phyloP scores from a whole-genome alignment of 2,113 vertebrate genomes.

The Corapipo altera region DNA sequence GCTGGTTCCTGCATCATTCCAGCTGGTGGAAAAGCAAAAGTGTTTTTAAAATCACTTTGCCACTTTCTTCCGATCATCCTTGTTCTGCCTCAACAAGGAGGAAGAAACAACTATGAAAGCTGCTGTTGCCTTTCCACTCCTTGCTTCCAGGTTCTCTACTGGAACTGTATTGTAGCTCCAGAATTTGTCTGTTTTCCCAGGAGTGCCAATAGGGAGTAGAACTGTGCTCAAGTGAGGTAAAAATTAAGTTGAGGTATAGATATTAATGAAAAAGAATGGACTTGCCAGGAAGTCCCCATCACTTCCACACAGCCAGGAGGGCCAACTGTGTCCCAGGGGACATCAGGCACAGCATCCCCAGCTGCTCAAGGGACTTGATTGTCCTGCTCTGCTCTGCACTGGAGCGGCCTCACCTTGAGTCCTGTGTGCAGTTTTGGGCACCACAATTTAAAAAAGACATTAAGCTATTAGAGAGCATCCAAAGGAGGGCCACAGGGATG shows the following conservation, averaged over 20 bases:
- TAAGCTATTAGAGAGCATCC: neutral
- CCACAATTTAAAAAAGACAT: neutral
- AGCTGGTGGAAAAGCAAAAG: neutral
- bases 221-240: neutral
- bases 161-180: neutral
- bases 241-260: neutral
- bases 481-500: neutral
- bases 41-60: neutral
- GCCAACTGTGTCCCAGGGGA: fast-evolving
- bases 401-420: fast-evolving
- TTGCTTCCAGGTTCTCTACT: neutral
- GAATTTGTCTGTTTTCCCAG: neutral
- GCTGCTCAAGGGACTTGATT: neutral
- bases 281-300: neutral
- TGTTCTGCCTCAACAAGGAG: neutral
- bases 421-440: neutral
- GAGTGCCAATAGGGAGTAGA: neutral
- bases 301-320: neutral
- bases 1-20: neutral
- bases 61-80: neutral
- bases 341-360: fast-evolving
- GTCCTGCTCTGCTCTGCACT: neutral
- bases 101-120: neutral
- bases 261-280: neutral
- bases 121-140: neutral